These are phyloP conservation scores for Cyclura pinguis DNA, from an alignment of 2,797 vertebrate genomes.

Conservation along the genomic window DNA sequence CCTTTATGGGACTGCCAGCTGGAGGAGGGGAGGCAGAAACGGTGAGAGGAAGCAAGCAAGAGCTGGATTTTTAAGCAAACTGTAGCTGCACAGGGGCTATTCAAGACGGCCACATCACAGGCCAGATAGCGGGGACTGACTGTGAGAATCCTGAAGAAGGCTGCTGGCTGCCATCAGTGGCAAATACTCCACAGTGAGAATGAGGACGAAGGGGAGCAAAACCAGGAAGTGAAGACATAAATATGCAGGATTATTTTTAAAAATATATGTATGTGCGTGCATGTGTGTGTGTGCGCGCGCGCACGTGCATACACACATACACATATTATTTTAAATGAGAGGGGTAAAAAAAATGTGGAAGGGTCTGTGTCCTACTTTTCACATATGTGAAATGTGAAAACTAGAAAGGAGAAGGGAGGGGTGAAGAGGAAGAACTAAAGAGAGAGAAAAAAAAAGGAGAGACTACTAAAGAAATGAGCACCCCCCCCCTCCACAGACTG, in stretches of 20 bases:
- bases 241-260: conserved; percentile 40
- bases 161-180: conserved; percentile 51
- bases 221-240: conserved; percentile 46
- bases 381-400: conserved; percentile 73
- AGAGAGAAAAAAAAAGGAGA: conserved; percentile 81
- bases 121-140: conserved; percentile 12
- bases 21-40: conserved; percentile 62
- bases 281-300: neutral
- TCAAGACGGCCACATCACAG: conserved; percentile 40
- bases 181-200: conserved; percentile 46
- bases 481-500: conserved; percentile 95
- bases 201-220: conserved; percentile 13
- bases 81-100: conserved; percentile 25
- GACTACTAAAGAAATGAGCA: conserved; percentile 91
- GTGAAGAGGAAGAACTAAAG: conserved; percentile 78
- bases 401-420: conserved; percentile 67
- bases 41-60: conserved; percentile 22
- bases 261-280: neutral
- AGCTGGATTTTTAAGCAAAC: conserved; percentile 59
- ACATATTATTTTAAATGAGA: conserved; percentile 72
- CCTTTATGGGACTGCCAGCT: conserved; percentile 59
- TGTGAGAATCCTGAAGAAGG: conserved; percentile 43
- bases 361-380: conserved; percentile 80
- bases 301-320: neutral
- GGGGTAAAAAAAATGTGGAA: conserved; percentile 77